phyloP scores from a whole-genome alignment of 2,113 vertebrate species.

The Psilopsiagon aurifrons region DNA sequence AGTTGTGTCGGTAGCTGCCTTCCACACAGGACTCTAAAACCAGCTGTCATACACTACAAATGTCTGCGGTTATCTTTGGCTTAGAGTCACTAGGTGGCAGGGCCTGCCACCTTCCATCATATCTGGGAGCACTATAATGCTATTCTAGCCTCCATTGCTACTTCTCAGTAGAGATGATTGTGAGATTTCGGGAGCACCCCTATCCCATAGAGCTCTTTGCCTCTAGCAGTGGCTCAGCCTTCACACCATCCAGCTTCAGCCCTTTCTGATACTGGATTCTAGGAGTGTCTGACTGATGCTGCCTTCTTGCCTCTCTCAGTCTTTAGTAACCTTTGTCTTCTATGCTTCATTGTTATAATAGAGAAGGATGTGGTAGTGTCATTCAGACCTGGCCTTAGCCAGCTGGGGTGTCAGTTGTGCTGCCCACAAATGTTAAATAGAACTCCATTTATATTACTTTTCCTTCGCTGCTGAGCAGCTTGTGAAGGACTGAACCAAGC shows the following conservation, averaged over 20 bases:
- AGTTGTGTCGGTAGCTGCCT: not conserved
- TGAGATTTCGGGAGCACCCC: not conserved
- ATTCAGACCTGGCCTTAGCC: not conserved
- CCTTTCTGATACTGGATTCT: not conserved
- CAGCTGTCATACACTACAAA: not conserved
- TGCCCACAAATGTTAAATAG: not conserved
- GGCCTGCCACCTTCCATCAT: not conserved
- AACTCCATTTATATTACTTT: not conserved
- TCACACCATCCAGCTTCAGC: not conserved
- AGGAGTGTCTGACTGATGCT: not conserved
- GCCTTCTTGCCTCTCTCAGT: not conserved
- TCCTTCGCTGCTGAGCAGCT: not conserved
- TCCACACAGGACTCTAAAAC: not conserved
- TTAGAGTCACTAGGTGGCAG: slow-evolving; percentile 48
- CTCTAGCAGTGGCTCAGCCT: not conserved
- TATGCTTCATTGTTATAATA: not conserved
- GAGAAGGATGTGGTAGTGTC: not conserved
- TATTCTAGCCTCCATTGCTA: not conserved
- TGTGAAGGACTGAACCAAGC: not conserved
- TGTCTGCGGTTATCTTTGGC: not conserved
- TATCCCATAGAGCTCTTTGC: not conserved
- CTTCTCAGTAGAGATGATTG: not conserved
- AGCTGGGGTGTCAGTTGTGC: not conserved
- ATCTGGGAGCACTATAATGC: not conserved
- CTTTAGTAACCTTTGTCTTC: not conserved